A percentile compares a stretch with the other conserved stretches of the same genome.
phyloP scores from a whole-genome alignment of 2,888 invertebrate species.

The Orchesella flavescens region DNA sequence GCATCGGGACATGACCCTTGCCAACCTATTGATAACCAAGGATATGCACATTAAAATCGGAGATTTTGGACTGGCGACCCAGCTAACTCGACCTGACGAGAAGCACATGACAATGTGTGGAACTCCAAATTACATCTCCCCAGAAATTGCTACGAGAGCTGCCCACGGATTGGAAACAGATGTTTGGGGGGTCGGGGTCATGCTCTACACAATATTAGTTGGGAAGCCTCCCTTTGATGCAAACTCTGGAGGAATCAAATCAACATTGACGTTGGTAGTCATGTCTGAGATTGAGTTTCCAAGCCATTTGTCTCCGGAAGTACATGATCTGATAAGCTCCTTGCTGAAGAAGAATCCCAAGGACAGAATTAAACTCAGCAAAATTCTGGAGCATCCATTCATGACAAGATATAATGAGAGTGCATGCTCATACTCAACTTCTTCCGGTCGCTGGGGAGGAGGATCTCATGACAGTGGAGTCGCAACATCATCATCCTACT shows the following conservation, averaged over 20 bases:
- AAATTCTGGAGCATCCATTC: constrained; percentile 87
- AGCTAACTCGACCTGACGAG: constrained; percentile 88
- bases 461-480: constrained; percentile 70
- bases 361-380: constrained; percentile 84
- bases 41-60: constrained; percentile 95
- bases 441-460: constrained; percentile 58
- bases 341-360: constrained; percentile 90
- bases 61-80: constrained; percentile 96
- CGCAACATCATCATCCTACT: constrained; percentile 50
- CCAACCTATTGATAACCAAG: constrained; percentile 89
- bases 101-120: constrained; percentile 99
- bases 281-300: constrained; percentile 86
- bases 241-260: constrained; percentile 85
- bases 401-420: constrained; percentile 73
- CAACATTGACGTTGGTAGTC: constrained; percentile 91
- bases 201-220: constrained; percentile 91
- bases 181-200: constrained; percentile 97
- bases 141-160: constrained; percentile 90
- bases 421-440: neutral
- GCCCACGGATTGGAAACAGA: constrained; percentile 94
- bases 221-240: constrained; percentile 96
- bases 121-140: constrained; percentile 97
- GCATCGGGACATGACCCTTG: constrained; percentile 93
- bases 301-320: constrained; percentile 84
- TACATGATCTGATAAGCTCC: constrained; percentile 87